Evolutionary conservation across 92 coral and sea anemone species (phyloP).

Genomic region (Paramuricea clavata): DNA sequence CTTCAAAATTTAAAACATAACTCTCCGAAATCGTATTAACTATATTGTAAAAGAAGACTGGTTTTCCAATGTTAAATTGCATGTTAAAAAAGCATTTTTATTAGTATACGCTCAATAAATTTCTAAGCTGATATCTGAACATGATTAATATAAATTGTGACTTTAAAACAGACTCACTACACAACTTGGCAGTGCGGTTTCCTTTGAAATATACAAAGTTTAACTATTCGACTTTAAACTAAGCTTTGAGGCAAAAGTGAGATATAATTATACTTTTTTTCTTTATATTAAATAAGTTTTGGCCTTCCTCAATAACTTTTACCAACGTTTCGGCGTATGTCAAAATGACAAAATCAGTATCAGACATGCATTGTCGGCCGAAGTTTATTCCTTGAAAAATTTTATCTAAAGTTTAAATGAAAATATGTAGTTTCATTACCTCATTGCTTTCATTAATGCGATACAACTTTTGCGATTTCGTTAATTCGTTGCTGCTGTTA

Average conservation of each 20-base stretch:
- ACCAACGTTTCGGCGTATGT: too few species aligned
- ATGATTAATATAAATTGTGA: too few species aligned
- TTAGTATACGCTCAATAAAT: too few species aligned
- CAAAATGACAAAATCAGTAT: too few species aligned
- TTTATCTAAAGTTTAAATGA: not conserved
- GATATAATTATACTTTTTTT: too few species aligned
- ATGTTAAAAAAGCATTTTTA: not conserved
- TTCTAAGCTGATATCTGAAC: too few species aligned
- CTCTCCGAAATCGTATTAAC: not conserved
- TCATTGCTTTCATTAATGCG: slow-evolving; percentile 22
- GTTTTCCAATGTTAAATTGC: not conserved
- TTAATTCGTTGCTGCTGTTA: not conserved
- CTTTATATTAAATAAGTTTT: not conserved
- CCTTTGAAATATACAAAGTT: not conserved
- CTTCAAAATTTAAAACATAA: not conserved
- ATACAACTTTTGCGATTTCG: slow-evolving; percentile 15
- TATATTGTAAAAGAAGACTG: not conserved
- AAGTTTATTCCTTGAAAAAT: not conserved
- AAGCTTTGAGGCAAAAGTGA: not conserved
- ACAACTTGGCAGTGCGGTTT: not conserved
- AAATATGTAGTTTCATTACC: slow-evolving; percentile 7
- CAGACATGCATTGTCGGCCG: too few species aligned
- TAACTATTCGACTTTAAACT: not conserved
- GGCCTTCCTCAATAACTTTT: too few species aligned
- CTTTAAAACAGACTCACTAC: too few species aligned